phyloP scores from a whole-genome alignment of 2,797 vertebrate species.

The Oophaga sylvatica region DNA sequence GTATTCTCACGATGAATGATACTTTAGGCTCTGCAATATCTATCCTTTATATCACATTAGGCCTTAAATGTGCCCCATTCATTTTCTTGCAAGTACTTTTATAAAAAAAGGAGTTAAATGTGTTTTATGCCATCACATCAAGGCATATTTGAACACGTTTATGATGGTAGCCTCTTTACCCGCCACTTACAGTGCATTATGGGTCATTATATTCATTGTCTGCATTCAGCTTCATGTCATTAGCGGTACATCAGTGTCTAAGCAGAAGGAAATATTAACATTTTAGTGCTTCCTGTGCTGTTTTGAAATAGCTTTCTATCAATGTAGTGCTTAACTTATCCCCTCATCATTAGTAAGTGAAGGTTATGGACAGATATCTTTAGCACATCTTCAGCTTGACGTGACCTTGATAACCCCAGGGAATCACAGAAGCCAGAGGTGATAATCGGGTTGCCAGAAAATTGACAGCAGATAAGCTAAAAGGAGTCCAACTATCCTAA shows the following conservation, averaged over 20 bases:
- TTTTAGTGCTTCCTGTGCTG: constrained; percentile 48
- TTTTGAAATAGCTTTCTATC: constrained; percentile 51
- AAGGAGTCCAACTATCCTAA: constrained; percentile 18
- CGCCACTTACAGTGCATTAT: constrained; percentile 56
- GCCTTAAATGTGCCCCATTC: constrained; percentile 34
- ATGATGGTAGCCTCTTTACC: constrained; percentile 38
- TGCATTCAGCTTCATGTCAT: constrained; percentile 50
- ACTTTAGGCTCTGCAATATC: neutral
- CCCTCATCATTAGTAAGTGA: constrained; percentile 33
- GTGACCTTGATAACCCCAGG: constrained; percentile 53
- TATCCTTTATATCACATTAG: constrained; percentile 2
- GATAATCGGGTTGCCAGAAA: constrained; percentile 32
- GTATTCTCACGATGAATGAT: neutral
- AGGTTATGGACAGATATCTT: constrained; percentile 52
- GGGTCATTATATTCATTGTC: constrained; percentile 59
- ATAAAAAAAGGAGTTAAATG: constrained; percentile 37
- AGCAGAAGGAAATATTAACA: constrained; percentile 51
- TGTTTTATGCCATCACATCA: constrained; percentile 45
- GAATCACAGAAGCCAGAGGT: constrained; percentile 37
- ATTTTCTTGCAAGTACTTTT: constrained; percentile 43
- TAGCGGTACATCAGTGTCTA: constrained; percentile 53
- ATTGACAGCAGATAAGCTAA: constrained; percentile 42
- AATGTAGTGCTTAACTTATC: constrained; percentile 37
- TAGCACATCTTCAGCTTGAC: constrained; percentile 39
- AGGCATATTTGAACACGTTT: constrained; percentile 51